phyloP scores from a whole-genome alignment of 2,888 invertebrate genomes.

The Parnassius orleans region DNA sequence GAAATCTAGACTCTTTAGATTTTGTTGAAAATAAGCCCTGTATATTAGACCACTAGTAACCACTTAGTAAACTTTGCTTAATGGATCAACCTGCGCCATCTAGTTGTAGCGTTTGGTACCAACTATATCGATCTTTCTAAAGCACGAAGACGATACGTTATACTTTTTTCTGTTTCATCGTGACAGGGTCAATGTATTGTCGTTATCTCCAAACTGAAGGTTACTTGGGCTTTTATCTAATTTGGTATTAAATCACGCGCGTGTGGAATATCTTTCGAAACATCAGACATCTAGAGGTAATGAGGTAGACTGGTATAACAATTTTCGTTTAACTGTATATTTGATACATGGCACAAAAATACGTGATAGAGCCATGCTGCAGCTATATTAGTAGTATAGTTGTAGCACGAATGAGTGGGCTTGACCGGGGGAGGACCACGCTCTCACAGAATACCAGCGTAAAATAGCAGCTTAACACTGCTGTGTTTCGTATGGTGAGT shows the following conservation, averaged over 20 bases:
- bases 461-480: too few species aligned
- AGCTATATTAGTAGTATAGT: too few species aligned
- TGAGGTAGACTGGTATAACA: constrained; percentile 2
- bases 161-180: constrained; percentile 15
- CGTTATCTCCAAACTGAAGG: constrained; percentile 25
- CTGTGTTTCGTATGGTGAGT: too few species aligned
- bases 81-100: constrained; percentile 9
- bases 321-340: constrained; percentile 5
- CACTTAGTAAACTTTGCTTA: too few species aligned
- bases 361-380: too few species aligned
- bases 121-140: constrained; percentile 8
- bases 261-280: constrained; percentile 10
- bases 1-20: too few species aligned
- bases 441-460: too few species aligned
- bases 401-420: too few species aligned
- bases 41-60: too few species aligned
- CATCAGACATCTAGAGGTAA: constrained; percentile 14
- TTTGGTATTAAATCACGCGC: constrained; percentile 26
- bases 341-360: too few species aligned
- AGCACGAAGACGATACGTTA: not conserved
- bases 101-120: not conserved
- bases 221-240: constrained; percentile 23
- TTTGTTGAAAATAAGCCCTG: too few species aligned
- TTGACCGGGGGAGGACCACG: too few species aligned
- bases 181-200: constrained; percentile 22